Base-by-base conservation (phyloP, 1,140 invertebrate genomes). In the Pseudomyrmex sp. region DNA sequence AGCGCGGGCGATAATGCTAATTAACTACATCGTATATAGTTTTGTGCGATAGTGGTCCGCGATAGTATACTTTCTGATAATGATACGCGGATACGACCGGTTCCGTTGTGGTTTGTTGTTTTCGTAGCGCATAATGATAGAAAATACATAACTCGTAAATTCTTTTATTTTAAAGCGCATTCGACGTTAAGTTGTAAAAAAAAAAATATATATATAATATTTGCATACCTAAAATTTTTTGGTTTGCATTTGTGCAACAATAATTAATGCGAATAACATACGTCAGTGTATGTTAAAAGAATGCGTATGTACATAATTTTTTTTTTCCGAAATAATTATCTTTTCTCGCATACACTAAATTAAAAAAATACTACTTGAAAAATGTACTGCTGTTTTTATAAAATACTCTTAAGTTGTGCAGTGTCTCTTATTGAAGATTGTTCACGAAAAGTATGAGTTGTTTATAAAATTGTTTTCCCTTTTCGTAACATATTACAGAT, bases 101-200 rank as follows among this genome's bases (percentile, higher is more conserved):
- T 91, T 92, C 91, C 91, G 91, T 90, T 91, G 88, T 75, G 91
- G 90, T 91, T 88, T 63, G 54, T 86, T 91, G 63, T 85, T 90
- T 84, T 91, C 68, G 85, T 69, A 79, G 85, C 35, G 35, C 69
- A 65, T 2, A 66, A 15, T 54, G 48, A 23, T 35, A 50, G n/a
- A 59, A 35, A 35, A n/a, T 44, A 52, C 23, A 77, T 48, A 77
- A 77, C 23, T 68, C 20, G 20, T 65, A 63, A 83, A 77, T 48
- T 59, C 26, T 72, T 46, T 59, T 59, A 50, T 35, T 72, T 48
- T 3, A 70, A 70, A 70, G n/a, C n/a, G 4, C 18, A 18, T 58
- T 1, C 5, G 35, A 35, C 35, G 4, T 35, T 35, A 35, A 26
- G 2, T 26, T 7, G 35, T 35, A 35, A 35, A 35, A 35, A 26